Conservation (phyloP, 2,113 vertebrate genomes). For the Macroglossus sobrinus region DNA sequence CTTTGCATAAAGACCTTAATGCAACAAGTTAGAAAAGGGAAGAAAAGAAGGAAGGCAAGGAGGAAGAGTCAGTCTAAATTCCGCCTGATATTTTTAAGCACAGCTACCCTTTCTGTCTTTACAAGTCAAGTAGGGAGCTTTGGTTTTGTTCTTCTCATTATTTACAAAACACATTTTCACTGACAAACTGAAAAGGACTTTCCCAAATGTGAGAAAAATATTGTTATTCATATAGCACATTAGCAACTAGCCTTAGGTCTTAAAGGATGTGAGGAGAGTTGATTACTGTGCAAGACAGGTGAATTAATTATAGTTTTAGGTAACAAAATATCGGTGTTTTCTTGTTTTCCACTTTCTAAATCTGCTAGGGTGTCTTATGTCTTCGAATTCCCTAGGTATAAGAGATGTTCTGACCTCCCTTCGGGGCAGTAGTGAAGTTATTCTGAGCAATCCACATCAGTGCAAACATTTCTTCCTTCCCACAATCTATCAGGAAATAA, state of each 20-base stretch:
- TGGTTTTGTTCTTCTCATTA: slow-evolving; percentile 21
- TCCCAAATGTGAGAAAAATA: not conserved
- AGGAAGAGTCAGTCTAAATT: not conserved
- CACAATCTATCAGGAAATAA: slow-evolving; percentile 3
- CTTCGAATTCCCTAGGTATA: not conserved
- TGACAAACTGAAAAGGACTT: slow-evolving; percentile 23
- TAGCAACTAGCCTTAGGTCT: slow-evolving; percentile 4
- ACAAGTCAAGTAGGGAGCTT: not conserved
- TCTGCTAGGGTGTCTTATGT: not conserved
- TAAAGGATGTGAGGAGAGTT: not conserved
- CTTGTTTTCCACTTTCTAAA: slow-evolving; percentile 12
- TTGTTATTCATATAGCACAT: not conserved
- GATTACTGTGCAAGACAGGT: slow-evolving; percentile 49
- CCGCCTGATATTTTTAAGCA: not conserved
- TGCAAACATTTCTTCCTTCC: slow-evolving; percentile 1
- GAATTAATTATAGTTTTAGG: slow-evolving; percentile 51
- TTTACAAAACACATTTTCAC: slow-evolving; percentile 53
- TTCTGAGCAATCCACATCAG: not conserved
- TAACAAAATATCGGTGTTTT: slow-evolving; percentile 26
- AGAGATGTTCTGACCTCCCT: not conserved
- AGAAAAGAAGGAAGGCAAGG: not conserved
- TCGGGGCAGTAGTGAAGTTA: slow-evolving; percentile 40
- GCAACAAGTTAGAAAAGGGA: slow-evolving; percentile 71
- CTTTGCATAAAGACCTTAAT: slow-evolving; percentile 37
- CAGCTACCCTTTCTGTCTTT: not conserved